Evolutionary conservation across 1,140 invertebrate species (phyloP).

Genomic region (Parapsyche elsis): DNA sequence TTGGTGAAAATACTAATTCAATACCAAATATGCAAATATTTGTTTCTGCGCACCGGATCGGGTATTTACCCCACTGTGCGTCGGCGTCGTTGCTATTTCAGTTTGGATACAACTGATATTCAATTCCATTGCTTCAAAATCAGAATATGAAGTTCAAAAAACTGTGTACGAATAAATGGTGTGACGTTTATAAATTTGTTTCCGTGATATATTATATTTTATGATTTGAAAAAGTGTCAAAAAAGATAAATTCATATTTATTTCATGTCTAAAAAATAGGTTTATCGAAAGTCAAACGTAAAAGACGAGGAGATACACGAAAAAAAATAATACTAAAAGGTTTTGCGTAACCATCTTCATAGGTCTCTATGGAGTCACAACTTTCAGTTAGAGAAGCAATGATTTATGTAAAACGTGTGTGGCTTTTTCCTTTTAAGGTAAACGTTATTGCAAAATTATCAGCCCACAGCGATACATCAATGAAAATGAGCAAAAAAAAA

Average conservation of each 20-base stretch:
- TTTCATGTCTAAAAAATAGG: not conserved
- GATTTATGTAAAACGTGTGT: constrained; percentile 5
- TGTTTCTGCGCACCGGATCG: too few relatives aligned
- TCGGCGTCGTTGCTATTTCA: too few relatives aligned
- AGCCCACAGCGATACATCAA: too few relatives aligned
- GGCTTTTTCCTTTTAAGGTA: too few relatives aligned
- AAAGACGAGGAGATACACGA: not conserved
- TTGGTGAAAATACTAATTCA: too few relatives aligned
- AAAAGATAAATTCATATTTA: constrained; percentile 22
- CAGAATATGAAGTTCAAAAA: too few relatives aligned
- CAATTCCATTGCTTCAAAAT: too few relatives aligned
- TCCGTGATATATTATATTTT: constrained; percentile 16
- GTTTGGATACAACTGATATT: too few relatives aligned
- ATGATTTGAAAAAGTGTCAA: not conserved
- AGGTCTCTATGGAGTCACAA: constrained; percentile 24
- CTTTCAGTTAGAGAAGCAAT: constrained; percentile 18
- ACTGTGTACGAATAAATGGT: not conserved
- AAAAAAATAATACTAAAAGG: constrained; percentile 19
- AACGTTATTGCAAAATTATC: too few relatives aligned
- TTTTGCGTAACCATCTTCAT: not conserved
- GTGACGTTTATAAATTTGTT: not conserved
- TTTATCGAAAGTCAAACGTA: not conserved
- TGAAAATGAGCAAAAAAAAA: too few relatives aligned
- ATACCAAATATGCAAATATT: too few relatives aligned
- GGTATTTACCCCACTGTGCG: too few relatives aligned